Percentiles rank a stretch among this genome's conserved stretches.
Evolutionary conservation across 2,888 invertebrate genomes (phyloP).

Genomic region (Sturmia bella): DNA sequence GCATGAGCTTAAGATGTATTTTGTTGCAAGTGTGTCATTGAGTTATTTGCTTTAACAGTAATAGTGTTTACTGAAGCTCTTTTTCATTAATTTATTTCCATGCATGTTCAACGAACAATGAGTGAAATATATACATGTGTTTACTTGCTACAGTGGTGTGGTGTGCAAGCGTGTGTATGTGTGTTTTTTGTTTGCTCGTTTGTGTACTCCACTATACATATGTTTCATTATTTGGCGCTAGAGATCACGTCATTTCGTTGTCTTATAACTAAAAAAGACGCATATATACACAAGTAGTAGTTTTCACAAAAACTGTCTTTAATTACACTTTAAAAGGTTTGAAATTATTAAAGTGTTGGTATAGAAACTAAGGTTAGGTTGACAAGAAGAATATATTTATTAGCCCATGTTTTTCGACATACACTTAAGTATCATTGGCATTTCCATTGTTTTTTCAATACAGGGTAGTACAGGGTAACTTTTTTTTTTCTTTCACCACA

Average conservation of each 20-base stretch:
- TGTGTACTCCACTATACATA: not conserved
- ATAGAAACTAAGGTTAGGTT: too few species aligned
- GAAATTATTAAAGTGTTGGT: too few species aligned
- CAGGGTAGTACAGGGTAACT: too few species aligned
- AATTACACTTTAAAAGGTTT: too few species aligned
- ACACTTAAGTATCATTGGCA: too few species aligned
- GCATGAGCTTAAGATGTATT: not conserved
- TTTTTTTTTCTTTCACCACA: too few species aligned
- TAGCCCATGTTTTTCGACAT: too few species aligned
- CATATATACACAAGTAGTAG: too few species aligned
- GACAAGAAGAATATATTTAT: too few species aligned
- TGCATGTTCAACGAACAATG: constrained; percentile 8
- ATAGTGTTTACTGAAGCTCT: constrained; percentile 29
- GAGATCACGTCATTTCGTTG: constrained; percentile 2
- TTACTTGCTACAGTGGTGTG: not conserved
- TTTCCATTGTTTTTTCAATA: too few species aligned
- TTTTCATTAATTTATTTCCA: constrained; percentile 38
- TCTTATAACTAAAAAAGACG: too few species aligned
- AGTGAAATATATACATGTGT: constrained; percentile 2
- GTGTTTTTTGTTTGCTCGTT: not conserved
- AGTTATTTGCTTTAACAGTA: constrained; percentile 21
- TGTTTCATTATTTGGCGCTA: not conserved
- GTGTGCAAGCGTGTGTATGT: not conserved
- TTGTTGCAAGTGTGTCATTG: constrained; percentile 6
- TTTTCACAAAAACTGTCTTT: too few species aligned